Conservation (phyloP, 92 coral and sea anemone genomes). For the Epizoanthus stellaris region DNA sequence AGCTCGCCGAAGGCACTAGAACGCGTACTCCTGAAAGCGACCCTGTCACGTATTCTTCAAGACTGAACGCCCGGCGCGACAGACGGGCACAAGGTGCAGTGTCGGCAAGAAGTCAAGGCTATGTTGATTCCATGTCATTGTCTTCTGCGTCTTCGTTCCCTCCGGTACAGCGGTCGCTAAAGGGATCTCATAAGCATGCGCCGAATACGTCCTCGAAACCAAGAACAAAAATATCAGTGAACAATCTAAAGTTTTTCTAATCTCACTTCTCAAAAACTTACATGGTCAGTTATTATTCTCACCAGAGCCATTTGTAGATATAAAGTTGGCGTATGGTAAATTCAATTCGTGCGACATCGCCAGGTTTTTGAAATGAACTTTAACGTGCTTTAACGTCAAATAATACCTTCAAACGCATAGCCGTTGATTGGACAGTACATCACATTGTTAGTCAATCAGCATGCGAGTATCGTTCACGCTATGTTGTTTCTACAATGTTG, state of each 20-base stretch:
- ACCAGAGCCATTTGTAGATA: too few relatives aligned
- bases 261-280: background rate
- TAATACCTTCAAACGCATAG: too few relatives aligned
- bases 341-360: too few relatives aligned
- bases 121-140: background rate
- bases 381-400: too few relatives aligned
- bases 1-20: background rate
- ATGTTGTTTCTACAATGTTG: too few relatives aligned
- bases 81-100: background rate
- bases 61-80: slow-evolving; percentile 21
- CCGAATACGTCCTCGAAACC: background rate
- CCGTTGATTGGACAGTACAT: too few relatives aligned
- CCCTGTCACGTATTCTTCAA: slow-evolving; percentile 11
- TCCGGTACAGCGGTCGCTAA: background rate
- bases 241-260: slow-evolving; percentile 12
- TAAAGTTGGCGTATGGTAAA: too few relatives aligned
- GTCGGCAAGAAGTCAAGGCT: background rate
- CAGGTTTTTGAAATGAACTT: too few relatives aligned
- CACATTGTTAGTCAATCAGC: too few relatives aligned
- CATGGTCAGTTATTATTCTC: too few relatives aligned
- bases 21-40: background rate
- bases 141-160: background rate
- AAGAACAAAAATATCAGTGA: slow-evolving; percentile 6
- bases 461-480: too few relatives aligned
- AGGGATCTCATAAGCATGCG: background rate